Evolutionary conservation across 2,797 vertebrate species (phyloP).

Genomic region (Heliangelus exortis): DNA sequence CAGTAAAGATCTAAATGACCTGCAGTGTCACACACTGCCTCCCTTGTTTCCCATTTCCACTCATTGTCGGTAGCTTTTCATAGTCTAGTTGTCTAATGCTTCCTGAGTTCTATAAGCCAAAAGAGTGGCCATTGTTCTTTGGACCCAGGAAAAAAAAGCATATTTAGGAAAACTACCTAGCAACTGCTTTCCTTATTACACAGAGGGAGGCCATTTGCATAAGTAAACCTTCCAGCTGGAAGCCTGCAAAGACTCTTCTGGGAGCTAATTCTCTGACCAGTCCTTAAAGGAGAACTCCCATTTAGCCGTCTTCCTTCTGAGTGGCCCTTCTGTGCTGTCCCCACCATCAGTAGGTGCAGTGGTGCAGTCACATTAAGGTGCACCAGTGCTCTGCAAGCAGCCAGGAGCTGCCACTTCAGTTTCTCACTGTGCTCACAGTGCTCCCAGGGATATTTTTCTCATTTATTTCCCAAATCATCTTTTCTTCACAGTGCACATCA

Average conservation of each 20-base stretch:
- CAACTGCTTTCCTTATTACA: conserved; percentile 73
- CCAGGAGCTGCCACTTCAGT: not conserved
- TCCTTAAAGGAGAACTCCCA: conserved; percentile 54
- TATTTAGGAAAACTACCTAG: conserved; percentile 77
- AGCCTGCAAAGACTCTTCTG: conserved; percentile 38
- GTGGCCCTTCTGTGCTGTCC: conserved; percentile 39
- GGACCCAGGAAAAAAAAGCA: conserved; percentile 41
- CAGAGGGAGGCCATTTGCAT: conserved; percentile 75
- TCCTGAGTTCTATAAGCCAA: conserved; percentile 67
- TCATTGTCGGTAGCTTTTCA: not conserved
- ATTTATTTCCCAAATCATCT: conserved; percentile 52
- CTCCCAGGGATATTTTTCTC: conserved; percentile 41
- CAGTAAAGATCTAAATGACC: not conserved
- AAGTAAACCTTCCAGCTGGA: conserved; percentile 66
- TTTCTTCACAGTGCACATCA: conserved; percentile 31
- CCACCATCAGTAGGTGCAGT: not conserved
- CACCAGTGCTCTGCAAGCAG: not conserved
- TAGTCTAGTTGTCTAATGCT: conserved; percentile 50
- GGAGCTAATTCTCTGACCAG: conserved; percentile 52
- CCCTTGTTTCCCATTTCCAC: not conserved
- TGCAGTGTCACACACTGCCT: not conserved
- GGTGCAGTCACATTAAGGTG: not conserved
- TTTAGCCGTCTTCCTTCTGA: conserved; percentile 42
- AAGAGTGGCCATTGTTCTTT: conserved; percentile 54
- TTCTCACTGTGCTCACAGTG: conserved; percentile 1